A percentile compares a stretch with the other conserved stretches of the same genome.
phyloP scores from a whole-genome alignment of 2,113 vertebrate genomes.

The Aphelocoma coerulescens region DNA sequence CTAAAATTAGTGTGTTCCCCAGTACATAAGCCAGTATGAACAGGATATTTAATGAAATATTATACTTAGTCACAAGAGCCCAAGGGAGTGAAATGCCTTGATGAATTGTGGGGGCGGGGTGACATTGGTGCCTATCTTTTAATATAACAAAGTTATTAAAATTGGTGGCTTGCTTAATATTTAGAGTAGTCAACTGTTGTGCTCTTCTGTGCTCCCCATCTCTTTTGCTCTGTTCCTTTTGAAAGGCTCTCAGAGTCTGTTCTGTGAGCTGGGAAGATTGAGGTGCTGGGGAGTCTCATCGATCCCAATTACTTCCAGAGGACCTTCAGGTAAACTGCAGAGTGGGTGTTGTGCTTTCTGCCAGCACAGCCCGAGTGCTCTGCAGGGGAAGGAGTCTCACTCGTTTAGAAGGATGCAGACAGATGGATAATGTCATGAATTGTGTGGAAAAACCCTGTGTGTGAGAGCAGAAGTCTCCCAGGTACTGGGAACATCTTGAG shows the following conservation, averaged over 20 bases:
- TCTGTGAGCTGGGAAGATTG: background rate
- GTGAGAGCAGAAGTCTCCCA: background rate
- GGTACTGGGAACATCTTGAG: background rate
- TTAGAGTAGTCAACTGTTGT: background rate
- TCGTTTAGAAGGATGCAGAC: background rate
- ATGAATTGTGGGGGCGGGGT: constrained; percentile 40
- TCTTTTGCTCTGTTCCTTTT: background rate
- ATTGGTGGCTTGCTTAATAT: constrained; percentile 18
- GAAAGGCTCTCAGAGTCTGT: background rate
- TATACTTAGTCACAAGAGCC: constrained; percentile 64
- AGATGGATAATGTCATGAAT: background rate
- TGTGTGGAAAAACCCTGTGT: background rate
- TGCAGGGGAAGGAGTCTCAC: background rate
- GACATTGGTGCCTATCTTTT: constrained; percentile 29
- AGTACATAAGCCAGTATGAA: constrained; percentile 71
- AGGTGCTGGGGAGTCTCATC: background rate
- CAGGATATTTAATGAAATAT: constrained; percentile 76
- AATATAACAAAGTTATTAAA: background rate
- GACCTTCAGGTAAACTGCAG: background rate
- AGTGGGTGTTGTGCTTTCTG: background rate
- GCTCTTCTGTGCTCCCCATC: background rate
- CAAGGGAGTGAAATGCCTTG: constrained; percentile 60
- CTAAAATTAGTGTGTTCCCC: constrained; percentile 79
- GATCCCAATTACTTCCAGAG: background rate
- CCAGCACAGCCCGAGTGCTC: background rate